Conservation (phyloP, 2,888 invertebrate genomes). For the Dicyrtomina minuta region DNA sequence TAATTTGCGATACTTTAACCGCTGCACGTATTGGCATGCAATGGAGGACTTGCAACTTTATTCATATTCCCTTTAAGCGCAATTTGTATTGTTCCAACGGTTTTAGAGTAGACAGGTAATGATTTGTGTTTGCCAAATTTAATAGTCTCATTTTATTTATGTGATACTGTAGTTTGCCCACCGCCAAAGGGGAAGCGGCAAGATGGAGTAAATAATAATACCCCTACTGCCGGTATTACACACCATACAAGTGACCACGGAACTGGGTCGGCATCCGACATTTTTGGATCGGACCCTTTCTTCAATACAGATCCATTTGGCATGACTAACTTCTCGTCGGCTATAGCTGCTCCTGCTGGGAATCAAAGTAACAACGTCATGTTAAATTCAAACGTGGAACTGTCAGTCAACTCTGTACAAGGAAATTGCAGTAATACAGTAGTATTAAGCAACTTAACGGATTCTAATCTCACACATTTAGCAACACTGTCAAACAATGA, state of each 20-base stretch:
- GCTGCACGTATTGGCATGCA: too few relatives aligned
- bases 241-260: conserved; percentile 55
- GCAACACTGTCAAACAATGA: conserved; percentile 25
- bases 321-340: conserved; percentile 69
- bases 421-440: conserved; percentile 28
- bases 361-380: not conserved
- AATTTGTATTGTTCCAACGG: too few relatives aligned
- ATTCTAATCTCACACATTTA: not conserved
- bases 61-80: too few relatives aligned
- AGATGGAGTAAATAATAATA: conserved; percentile 32
- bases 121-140: not conserved
- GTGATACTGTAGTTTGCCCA: conserved; percentile 72
- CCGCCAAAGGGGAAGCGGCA: conserved; percentile 63
- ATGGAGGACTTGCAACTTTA: too few relatives aligned
- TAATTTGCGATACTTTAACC: too few relatives aligned
- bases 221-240: not conserved
- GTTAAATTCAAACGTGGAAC: conserved; percentile 15
- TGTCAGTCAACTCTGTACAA: conserved; percentile 34
- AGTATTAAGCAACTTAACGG: conserved; percentile 31
- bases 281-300: conserved; percentile 80
- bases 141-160: not conserved
- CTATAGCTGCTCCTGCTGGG: not conserved
- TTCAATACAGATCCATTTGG: conserved; percentile 73
- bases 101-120: too few relatives aligned
- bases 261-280: conserved; percentile 63